Conservation (phyloP, 2,113 vertebrate genomes). For the Cyprinodon variegatus region DNA sequence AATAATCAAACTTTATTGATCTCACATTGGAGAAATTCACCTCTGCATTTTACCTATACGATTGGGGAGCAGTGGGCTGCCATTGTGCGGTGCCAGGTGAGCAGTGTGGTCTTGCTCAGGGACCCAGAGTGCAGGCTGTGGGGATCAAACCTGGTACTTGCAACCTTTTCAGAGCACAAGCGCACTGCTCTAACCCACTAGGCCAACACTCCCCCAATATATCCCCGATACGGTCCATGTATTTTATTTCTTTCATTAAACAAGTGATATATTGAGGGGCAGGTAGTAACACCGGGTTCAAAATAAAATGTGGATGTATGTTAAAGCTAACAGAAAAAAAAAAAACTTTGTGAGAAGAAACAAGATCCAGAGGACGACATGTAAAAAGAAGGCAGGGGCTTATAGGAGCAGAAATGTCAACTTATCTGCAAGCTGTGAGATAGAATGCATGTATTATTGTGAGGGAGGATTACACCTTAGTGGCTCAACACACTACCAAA, state of each 20-base stretch:
- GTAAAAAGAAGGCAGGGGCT: constrained; percentile 30
- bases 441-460: constrained; percentile 61
- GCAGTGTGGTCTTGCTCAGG: no score
- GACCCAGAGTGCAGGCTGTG: no score
- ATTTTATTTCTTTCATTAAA: constrained; percentile 1
- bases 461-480: constrained; percentile 63
- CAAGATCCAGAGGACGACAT: constrained; percentile 12
- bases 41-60: no score
- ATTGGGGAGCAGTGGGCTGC: no score
- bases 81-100: no score
- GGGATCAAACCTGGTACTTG: no score
- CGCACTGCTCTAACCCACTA: no score
- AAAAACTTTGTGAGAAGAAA: not conserved
- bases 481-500: constrained; percentile 14
- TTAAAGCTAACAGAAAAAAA: constrained; percentile 6
- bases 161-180: no score
- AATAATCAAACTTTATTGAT: no score
- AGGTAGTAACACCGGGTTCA: constrained; percentile 25
- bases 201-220: no score
- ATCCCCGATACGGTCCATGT: no score
- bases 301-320: constrained; percentile 13
- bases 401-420: constrained; percentile 54
- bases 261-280: constrained; percentile 28
- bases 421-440: constrained; percentile 49
- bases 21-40: no score